These are phyloP conservation scores for Didymodactylos carnosus DNA, from an alignment of 2,888 invertebrate genomes.

Conservation along the genomic window DNA sequence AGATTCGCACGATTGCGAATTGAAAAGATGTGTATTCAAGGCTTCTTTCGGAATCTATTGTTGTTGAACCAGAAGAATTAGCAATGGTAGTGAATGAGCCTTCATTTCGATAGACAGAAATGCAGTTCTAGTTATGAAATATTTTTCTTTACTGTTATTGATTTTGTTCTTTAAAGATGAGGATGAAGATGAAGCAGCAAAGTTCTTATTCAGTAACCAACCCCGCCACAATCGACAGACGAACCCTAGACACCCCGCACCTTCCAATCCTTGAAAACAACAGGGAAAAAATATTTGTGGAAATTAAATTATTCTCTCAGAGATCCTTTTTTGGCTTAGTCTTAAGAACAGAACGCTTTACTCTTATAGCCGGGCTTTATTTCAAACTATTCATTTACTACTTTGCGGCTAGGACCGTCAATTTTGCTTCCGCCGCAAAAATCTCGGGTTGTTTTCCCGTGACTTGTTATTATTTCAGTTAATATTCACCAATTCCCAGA, in stretches of 20 bases:
- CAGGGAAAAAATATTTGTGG: not conserved
- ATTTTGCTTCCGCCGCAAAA: too few species aligned
- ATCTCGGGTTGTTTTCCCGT: too few species aligned
- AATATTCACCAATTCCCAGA: too few species aligned
- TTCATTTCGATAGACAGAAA: not conserved
- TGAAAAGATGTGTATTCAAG: not conserved
- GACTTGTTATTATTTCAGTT: too few species aligned
- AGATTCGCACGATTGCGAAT: not conserved
- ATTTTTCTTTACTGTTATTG: not conserved
- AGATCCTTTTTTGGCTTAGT: too few species aligned
- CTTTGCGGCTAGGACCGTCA: too few species aligned
- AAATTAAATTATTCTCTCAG: too few species aligned
- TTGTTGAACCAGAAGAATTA: not conserved
- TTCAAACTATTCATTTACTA: too few species aligned
- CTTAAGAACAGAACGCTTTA: too few species aligned
- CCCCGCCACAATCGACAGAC: not conserved
- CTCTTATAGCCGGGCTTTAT: too few species aligned
- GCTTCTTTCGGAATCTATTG: not conserved
- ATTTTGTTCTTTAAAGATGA: not conserved
- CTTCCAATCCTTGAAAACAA: not conserved
- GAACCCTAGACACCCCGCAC: not conserved
- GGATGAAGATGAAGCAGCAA: not conserved
- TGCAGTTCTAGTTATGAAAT: not conserved
- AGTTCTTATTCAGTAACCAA: not conserved
- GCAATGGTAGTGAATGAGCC: not conserved